A percentile compares a stretch with the other conserved stretches of the same genome.
These are phyloP conservation scores for Oreonectes daqikongensis DNA, from an alignment of 2,797 vertebrate genomes.

Conservation along the genomic window DNA sequence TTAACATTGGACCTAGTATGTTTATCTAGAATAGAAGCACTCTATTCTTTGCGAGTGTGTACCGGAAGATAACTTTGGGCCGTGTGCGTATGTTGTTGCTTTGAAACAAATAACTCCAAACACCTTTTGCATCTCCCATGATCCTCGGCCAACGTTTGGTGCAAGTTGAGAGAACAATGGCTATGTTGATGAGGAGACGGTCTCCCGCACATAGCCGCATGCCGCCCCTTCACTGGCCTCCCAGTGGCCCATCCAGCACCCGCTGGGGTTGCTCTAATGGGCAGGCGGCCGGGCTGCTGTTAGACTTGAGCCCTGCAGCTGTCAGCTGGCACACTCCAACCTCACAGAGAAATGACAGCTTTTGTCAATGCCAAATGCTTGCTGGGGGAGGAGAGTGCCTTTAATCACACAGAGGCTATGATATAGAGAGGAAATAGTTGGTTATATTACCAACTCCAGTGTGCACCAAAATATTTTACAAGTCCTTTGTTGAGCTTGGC, in stretches of 20 bases:
- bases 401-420: conserved; percentile 52
- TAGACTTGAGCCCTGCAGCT: conserved; percentile 81
- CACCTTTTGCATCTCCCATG: conserved; percentile 51
- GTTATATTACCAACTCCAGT: neutral
- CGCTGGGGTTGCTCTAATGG: conserved; percentile 65
- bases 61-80: no score
- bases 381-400: conserved; percentile 61
- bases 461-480: neutral
- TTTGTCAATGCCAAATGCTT: conserved; percentile 82
- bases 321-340: conserved; percentile 86
- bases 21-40: no score
- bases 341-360: conserved; percentile 81
- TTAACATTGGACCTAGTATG: no score
- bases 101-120: neutral
- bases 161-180: conserved; percentile 68
- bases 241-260: conserved; percentile 63
- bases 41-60: no score
- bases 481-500: neutral
- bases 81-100: no score
- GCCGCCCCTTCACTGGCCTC: conserved; percentile 45
- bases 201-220: conserved; percentile 57
- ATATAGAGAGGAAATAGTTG: conserved; percentile 30
- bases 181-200: conserved; percentile 65
- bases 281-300: conserved; percentile 67
- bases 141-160: conserved; percentile 63